Percentiles rank a stretch among this genome's conserved stretches.
Evolutionary conservation across 2,113 vertebrate species (phyloP).

Genomic region (Plecotus auritus): DNA sequence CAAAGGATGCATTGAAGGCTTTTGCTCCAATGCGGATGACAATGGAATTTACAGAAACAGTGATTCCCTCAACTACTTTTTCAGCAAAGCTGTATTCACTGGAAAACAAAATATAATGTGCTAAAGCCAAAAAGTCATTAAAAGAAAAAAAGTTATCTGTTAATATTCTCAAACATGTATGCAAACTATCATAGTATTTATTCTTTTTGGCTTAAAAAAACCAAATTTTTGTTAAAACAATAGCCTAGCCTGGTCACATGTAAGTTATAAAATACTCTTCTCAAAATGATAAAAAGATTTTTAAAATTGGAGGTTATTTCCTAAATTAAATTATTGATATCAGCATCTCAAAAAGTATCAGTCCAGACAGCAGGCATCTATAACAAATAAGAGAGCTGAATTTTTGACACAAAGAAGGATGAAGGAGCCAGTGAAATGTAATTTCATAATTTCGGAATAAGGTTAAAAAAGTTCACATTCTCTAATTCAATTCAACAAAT

Average conservation of each 20-base stretch:
- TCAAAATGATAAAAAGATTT: constrained; percentile 8
- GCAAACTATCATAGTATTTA: background rate
- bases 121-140: background rate
- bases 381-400: background rate
- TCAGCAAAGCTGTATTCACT: constrained; percentile 99
- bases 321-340: background rate
- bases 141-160: background rate
- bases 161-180: constrained; percentile 8
- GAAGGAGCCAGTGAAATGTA: background rate
- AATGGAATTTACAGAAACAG: constrained; percentile 97
- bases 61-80: constrained; percentile 98
- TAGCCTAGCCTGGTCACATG: background rate
- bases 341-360: background rate
- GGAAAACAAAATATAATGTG: constrained; percentile 67
- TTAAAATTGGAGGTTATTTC: background rate
- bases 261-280: constrained; percentile 1
- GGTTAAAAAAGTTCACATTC: background rate
- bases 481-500: constrained; percentile 10
- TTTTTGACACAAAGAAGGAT: background rate
- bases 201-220: background rate
- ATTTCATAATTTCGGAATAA: background rate
- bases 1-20: constrained; percentile 98
- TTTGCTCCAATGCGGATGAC: constrained; percentile 96
- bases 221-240: background rate
- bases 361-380: background rate